Evolutionary conservation across 35 echinoderm and acorn worm species (phyloP), one percentile per base, ranked within the genome.

Genomic region (Acanthaster planci): DNA sequence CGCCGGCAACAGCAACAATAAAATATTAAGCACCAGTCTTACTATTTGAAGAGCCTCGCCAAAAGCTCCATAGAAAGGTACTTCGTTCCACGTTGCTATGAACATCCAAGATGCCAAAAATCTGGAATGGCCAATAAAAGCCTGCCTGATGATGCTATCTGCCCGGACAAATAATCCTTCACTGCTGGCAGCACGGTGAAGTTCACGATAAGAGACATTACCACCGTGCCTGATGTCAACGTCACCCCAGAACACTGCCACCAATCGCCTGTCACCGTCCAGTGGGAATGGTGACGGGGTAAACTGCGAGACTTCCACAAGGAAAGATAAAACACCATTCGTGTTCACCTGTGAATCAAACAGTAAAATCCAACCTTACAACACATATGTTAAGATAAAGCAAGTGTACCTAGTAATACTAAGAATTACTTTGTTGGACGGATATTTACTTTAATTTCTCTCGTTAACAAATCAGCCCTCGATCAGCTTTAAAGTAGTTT

Each of bases 211-310:
- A 7, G 40, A 76, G 8, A 86, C 22, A 21, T 9, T 44, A 5
- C 87, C 89, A 21, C 39, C 75, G 0, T 40, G 26, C 9, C 21
- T 60, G 18, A 47, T 86, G 40, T 96, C 93, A 3, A 88, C 89
- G 44, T 96, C 93, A 32, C 89, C 89, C 93, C 93, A 96, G 77
- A 80, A 96, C 0, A 89, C 89, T 16, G 93, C 85, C 10, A 96
- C 67, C 40, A 92, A 27, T 47, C 89, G 93, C 7, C 59, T 76
- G 34, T 55, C 83, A 55, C 88, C 93, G 30, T 76, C 81, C 9
- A 92, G 60, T 12, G 93, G 93, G 59, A 96, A 96, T 0, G 50
- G 21, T 40, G 84, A 72, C 18, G 93, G 89, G 0, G 81, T 88
- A 76, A 76, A 96, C 78, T 78, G 37, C 31, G 67, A 38, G 17